Conservation (phyloP, 2,888 invertebrate species). For the Cheilosia vulpina region DNA sequence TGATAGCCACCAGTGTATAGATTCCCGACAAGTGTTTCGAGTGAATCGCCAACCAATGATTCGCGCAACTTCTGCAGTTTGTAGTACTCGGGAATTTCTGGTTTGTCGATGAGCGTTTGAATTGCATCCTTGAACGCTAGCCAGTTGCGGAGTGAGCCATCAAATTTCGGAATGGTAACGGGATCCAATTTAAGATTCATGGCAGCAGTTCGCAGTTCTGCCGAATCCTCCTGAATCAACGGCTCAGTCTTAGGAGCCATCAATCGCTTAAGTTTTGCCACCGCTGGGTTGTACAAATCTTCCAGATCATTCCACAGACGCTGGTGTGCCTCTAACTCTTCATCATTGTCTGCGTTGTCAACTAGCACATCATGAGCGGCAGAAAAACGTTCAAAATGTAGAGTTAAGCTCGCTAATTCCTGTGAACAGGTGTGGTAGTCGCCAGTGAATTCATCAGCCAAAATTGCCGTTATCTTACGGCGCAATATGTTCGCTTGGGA, state of each 20-base stretch:
- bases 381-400: constrained; percentile 3
- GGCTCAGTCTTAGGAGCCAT: neutral
- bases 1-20: constrained; percentile 20
- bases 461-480: too few relatives aligned
- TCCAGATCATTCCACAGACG: neutral
- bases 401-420: neutral
- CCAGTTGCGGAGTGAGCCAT: constrained; percentile 28
- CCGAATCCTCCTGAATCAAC: neutral
- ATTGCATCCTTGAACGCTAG: constrained; percentile 12
- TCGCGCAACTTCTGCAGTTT: constrained; percentile 14
- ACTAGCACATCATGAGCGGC: neutral
- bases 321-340: neutral
- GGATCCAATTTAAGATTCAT: constrained; percentile 18
- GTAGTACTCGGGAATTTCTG: constrained; percentile 11
- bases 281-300: neutral
- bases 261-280: neutral
- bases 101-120: constrained; percentile 11
- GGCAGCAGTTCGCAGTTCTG: constrained; percentile 7
- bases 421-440: neutral
- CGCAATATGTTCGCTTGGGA: too few relatives aligned
- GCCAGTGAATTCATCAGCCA: too few relatives aligned
- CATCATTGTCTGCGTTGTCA: neutral
- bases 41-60: constrained; percentile 15
- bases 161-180: constrained; percentile 12
- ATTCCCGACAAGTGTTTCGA: constrained; percentile 5